Evolutionary conservation across 2,888 invertebrate genomes (phyloP), one percentile per base, ranked within the genome.

Genomic region (Kryphioiulus occultus): DNA sequence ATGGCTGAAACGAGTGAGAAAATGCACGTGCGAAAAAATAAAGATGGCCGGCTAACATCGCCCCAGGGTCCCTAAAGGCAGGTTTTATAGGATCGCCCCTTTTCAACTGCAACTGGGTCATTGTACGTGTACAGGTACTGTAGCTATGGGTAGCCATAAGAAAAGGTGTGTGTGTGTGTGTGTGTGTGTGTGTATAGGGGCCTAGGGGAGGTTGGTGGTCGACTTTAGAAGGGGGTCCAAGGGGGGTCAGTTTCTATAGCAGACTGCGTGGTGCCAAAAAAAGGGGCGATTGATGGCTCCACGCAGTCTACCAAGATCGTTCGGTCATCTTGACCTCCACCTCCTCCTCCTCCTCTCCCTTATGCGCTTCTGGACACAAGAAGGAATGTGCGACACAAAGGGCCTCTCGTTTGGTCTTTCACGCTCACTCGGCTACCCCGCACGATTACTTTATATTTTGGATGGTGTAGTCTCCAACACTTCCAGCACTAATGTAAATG

Each of bases 241-340:
- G 47, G 17, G 22, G 39, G 47, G 26, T 0, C 7, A 44, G 1
- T 86, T 53, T 86, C 35, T 32, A 87, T 30, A 44, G 84, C 47
- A 87, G 87, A 87, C 87, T 87, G 87, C 87, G 39, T 78, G 87
- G 87, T 87, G 87, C 87, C 87, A 47, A 53, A 86, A 32, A 17
- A n/a, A n/a, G n/a, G 17, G 30, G 44, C 86, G 42, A 87, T 78
- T 82, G 59, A 35, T 39, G 88, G 88, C 88, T 88, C 88, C 88
- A 87, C 42, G 88, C 88, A 87, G 88, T 88, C 88, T 88, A 78
- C 35, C 87, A 87, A 88, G 83, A 85, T 44, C 83, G 83, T 68
- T 68, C 68, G 68, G 68, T 68, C 68, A 68, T 68, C 68, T n/a
- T 53, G 53, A 53, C 53, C 53, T 53, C 53, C 53, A 19, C 22